Conservation (phyloP, 2,797 vertebrate genomes). For the Acanthis flammea region DNA sequence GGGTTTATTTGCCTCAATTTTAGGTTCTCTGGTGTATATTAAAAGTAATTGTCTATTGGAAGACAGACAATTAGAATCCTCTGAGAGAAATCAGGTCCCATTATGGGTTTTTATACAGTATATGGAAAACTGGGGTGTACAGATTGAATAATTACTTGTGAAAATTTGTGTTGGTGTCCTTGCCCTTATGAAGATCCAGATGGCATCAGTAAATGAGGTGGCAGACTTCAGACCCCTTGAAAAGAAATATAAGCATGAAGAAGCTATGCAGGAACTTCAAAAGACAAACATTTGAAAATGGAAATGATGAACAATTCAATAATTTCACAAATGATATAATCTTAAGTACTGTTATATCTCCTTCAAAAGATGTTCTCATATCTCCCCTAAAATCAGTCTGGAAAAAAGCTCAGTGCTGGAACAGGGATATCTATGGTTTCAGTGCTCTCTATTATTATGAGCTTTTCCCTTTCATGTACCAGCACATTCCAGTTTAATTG, state of each 20-base stretch:
- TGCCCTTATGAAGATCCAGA: background rate
- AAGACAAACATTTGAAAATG: background rate
- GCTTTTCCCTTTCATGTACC: background rate
- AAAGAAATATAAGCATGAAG: background rate
- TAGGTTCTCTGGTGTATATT: background rate
- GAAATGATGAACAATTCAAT: background rate
- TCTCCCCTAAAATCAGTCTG: background rate
- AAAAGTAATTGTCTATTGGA: background rate
- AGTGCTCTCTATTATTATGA: background rate
- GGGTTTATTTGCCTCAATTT: background rate
- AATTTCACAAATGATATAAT: background rate
- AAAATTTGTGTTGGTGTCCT: background rate
- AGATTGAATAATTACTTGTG: background rate
- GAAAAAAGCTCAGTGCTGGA: background rate
- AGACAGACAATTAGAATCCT: background rate
- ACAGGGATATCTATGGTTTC: background rate
- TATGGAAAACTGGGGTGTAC: background rate
- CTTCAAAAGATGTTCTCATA: background rate
- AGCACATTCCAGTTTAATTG: background rate
- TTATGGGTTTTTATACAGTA: background rate
- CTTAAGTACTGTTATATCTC: rapidly evolving
- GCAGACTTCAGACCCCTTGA: background rate
- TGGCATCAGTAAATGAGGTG: background rate
- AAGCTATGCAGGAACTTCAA: background rate
- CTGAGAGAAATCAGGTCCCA: background rate